Evolutionary conservation across 2,797 vertebrate genomes (phyloP), one percentile per base, ranked within the genome.

Genomic region (Aulostomus chinensis): DNA sequence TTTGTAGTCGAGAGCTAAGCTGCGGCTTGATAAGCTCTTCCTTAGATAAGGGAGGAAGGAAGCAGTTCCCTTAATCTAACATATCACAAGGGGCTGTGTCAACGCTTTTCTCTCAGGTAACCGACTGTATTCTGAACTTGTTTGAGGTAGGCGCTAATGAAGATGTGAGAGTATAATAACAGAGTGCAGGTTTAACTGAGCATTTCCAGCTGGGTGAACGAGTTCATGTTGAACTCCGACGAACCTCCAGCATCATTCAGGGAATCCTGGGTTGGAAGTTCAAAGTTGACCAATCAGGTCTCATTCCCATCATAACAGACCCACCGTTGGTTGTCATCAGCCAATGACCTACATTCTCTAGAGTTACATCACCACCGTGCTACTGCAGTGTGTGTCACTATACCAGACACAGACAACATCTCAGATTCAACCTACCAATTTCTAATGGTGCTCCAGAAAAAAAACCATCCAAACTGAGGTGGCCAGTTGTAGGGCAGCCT

Each of bases 21-120:
- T 45, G 40, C 60, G n/a, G n/a, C n/a, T n/a, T n/a, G n/a, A n/a
- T n/a, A n/a, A n/a, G n/a, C n/a, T n/a, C n/a, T n/a, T n/a, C n/a
- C n/a, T n/a, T n/a, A n/a, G n/a, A n/a, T n/a, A n/a, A n/a, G n/a
- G n/a, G n/a, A n/a, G 39, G 30, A 63, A 45, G 58, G 30, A 37
- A 58, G 24, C 11, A 2, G 33, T 39, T 50, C 8, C 20, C 9
- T 25, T 40, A 62, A 36, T 58, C 35, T n/a, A 60, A 52, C 41
- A 52, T 72, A 51, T 71, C 40, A 32, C 22, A 38, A 22, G 28
- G 29, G 43, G 32, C 68, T 47, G 48, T 62, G 53, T 71, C 47
- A 56, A 50, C 41, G 50, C 73, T 84, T 41, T 76, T 86, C 64
- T 86, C 89, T 92, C 90, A 92, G 90, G 91, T 88, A 88, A 71